Percentiles rank a stretch among this genome's conserved stretches.
Conservation (phyloP, 2,113 vertebrate species). For the Hassar affinis region DNA sequence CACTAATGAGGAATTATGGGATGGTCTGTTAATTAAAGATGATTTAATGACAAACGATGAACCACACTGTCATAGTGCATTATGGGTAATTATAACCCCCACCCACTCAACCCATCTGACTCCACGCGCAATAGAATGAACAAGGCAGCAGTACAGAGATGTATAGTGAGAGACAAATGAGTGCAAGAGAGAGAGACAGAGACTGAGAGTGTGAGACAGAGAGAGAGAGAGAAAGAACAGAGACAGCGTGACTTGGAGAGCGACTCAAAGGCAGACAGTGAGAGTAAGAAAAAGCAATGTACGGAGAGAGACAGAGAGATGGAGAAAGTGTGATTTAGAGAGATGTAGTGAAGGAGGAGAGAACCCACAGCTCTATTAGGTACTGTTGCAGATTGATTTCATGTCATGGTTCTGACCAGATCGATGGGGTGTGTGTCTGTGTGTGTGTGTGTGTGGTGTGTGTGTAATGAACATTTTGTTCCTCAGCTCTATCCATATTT, state of each 20-base stretch:
- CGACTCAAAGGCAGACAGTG: not conserved
- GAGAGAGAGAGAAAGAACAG: not conserved
- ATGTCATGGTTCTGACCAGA: constrained; percentile 66
- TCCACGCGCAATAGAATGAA: not conserved
- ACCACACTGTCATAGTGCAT: constrained; percentile 15
- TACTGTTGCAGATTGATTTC: constrained; percentile 72
- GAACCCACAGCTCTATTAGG: constrained; percentile 71
- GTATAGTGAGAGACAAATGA: not conserved
- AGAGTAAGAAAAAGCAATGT: not conserved
- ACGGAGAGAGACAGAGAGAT: not conserved
- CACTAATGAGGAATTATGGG: constrained; percentile 44
- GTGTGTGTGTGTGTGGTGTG: too few species aligned
- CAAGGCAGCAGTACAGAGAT: not conserved
- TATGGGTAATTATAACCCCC: constrained; percentile 5
- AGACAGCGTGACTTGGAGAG: constrained; percentile 33
- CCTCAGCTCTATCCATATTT: constrained; percentile 69
- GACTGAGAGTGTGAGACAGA: not conserved
- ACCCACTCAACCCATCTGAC: not conserved
- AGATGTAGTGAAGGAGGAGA: constrained; percentile 20
- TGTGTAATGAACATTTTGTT: constrained; percentile 69
- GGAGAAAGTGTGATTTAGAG: constrained; percentile 13
- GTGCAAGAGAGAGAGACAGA: not conserved
- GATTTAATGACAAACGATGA: constrained; percentile 27
- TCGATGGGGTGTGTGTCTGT: constrained; percentile 58
- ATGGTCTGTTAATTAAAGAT: constrained; percentile 42